These are phyloP conservation scores for Oncorhynchus mykiss DNA, from an alignment of 2,113 vertebrate species.

Conservation along the genomic window DNA sequence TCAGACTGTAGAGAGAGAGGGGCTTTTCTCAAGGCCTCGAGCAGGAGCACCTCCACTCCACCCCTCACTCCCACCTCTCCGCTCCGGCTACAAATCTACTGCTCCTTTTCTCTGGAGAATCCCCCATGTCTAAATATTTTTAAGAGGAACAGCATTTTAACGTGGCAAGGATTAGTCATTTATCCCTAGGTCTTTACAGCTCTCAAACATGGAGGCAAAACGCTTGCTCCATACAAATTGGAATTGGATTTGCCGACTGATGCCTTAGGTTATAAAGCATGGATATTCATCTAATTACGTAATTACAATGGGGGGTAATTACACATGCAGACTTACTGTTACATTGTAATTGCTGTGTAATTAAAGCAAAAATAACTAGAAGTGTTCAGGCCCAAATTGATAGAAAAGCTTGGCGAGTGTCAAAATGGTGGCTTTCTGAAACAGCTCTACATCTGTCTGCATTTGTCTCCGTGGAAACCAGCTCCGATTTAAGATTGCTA, in stretches of 20 bases:
- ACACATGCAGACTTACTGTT: constrained; percentile 76
- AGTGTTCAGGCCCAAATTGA: constrained; percentile 20
- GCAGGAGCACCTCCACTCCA: constrained; percentile 30
- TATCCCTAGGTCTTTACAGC: constrained; percentile 72
- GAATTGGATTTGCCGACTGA: constrained; percentile 80
- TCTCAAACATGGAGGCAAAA: constrained; percentile 74
- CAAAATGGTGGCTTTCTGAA: background rate
- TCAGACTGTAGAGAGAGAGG: constrained; percentile 24
- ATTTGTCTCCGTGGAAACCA: background rate
- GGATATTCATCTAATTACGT: constrained; percentile 81
- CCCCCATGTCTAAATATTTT: constrained; percentile 66
- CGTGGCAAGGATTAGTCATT: constrained; percentile 73
- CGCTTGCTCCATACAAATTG: constrained; percentile 75
- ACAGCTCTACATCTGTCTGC: background rate
- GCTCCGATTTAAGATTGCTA: background rate
- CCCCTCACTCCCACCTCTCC: constrained; percentile 54
- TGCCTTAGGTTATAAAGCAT: constrained; percentile 80
- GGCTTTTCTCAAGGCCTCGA: constrained; percentile 52
- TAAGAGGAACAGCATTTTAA: constrained; percentile 68
- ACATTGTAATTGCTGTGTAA: constrained; percentile 79
- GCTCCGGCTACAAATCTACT: constrained; percentile 54
- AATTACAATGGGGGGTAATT: constrained; percentile 76
- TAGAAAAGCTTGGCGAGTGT: background rate
- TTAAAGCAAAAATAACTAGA: constrained; percentile 72
- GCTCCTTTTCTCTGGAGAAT: constrained; percentile 55